Evolutionary conservation across 2,113 vertebrate genomes (phyloP), one percentile per base, ranked within the genome.

Genomic region (Micromys minutus): DNA sequence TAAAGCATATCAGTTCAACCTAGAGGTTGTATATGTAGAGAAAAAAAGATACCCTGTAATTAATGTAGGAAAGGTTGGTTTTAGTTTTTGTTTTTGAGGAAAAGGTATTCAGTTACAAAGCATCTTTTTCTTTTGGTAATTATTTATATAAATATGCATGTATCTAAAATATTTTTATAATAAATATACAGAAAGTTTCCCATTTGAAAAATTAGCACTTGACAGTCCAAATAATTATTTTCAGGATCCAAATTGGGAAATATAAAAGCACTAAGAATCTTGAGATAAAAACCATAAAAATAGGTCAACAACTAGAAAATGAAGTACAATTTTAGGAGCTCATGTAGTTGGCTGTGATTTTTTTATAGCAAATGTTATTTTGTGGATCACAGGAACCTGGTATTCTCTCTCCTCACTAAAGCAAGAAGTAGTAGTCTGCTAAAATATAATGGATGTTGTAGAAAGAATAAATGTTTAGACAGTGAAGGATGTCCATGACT

Each of bases 51-150:
- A 71, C 34, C 17, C 29, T 85, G 1, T 72, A 59, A n/a, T 80
- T 80, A 80, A 67, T 52, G 2, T 55, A 69, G 22, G 7, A 79
- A 86, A 19, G 1, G 15, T 24, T 89, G 29, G 6, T 52, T 92
- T 90, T 22, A n/a, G n/a, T n/a, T n/a, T n/a, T n/a, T n/a, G n/a
- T 87, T 91, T 90, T 29, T 88, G 59, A 90, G 59, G n/a, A 92
- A 89, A 94, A 87, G 72, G 0, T 75, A 67, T 22, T 92, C 75
- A 79, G 34, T 77, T 88, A 80, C 61, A 45, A 86, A 77, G 7
- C 10, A 85, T 91, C 92, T 94, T 87, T n/a, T 94, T 94, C 24
- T 52, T 94, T 93, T 75, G n/a, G 17, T 63, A 77, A 90, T 63
- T 96, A 17, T 94, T 81, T 89, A 65, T 21, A 57, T 13, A 91